Evolutionary conservation across 2,888 invertebrate species (phyloP), one percentile per base, ranked within the genome.

Genomic region (Sussaba pulchella): DNA sequence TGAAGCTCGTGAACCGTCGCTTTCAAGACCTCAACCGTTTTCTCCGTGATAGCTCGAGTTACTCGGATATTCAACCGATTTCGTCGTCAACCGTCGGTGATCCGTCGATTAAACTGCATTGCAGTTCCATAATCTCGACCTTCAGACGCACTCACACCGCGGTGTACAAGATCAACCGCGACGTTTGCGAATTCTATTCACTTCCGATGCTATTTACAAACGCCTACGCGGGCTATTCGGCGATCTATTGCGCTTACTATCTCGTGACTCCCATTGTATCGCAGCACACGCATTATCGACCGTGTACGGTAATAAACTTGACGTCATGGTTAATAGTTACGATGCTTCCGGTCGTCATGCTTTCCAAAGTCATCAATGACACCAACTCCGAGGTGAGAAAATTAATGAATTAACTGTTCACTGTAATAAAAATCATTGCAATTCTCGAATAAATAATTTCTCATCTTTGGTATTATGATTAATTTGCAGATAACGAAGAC

Each of bases 101-200:
- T 14, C 17, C 14, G 1, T 10, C 45, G 14, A 14, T 19, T 2
- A 45, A 45, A 8, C 1, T 9, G 19, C 14, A 14, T 54, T 21
- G n/a, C 39, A 14, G 10, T 21, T 3, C 43, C 5, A 57, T 54
- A 70, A 73, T 82, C 21, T 8, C 57, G 14, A 43, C 36, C 1
- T 21, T 82, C n/a, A 73, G 75, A 43, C 69, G 57, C 12, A 47
- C 43, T 12, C 72, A 83, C 63, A 47, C 59, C n/a, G 47, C 17
- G 36, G 39, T 83, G 0, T 72, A 63, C 19, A 57, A 71, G 9
- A 63, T 76, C 1, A 39, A 72, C 6, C 45, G 19, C 1, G 64
- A 73, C 4, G 26, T 81, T 10, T 50, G 81, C 9, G 66, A 78
- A n/a, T 81, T 78, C 73, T 83, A 76, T 61, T 78, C 81, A 8